Base-by-base conservation (phyloP, 2,113 vertebrate species). In the Sinocyclocheilus grahami region DNA sequence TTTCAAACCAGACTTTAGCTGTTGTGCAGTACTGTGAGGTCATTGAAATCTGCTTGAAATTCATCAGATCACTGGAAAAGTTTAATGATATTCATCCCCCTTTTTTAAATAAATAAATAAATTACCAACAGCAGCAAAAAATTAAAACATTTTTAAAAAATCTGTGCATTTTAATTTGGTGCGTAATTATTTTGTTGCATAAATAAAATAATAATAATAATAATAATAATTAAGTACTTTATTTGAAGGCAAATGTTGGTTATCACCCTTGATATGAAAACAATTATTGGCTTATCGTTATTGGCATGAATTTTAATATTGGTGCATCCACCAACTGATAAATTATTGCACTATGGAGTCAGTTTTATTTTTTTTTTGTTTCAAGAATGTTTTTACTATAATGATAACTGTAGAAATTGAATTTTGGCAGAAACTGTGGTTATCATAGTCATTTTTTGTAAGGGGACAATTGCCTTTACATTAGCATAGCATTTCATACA, bases 1-100 rank as follows among this genome's bases (percentile, higher is more conserved):
- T 30, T 82, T 51, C 63, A 82, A 33, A 48, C 11, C 79, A 82
- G 79, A 80, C 58, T 80, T 63, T 27, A 27, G 55, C 78, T 80
- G 78, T 42, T 69, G 46, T 69, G 63, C 42, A 33, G 24, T 71
- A 51, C 42, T 69, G 80, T 33, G 27, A 22, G 80, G 80, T n/a
- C 58, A 53, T 39, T 65, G 46, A 67, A 78, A 30, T 69, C 24
- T 6, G 14, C n/a, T 4, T 22, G 46, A 69, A 33, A 30, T 67
- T 69, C 63, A 51, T 33, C 62, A 51, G 5, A 22, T 3, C 27
- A 6, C 46, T 77, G 48, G 12, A 77, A 30, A 1, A 48, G 62
- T 82, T 46, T 71, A 9, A 39, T 37, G 55, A 27, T 67, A 27
- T 42, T 12, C 12, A 80, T 18, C 22, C 55, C 7, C 20, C 6